A percentile compares a stretch with the other conserved stretches of the same genome.
Evolutionary conservation across 2,797 vertebrate genomes (phyloP).

Genomic region (Chrysocyon brachyurus): DNA sequence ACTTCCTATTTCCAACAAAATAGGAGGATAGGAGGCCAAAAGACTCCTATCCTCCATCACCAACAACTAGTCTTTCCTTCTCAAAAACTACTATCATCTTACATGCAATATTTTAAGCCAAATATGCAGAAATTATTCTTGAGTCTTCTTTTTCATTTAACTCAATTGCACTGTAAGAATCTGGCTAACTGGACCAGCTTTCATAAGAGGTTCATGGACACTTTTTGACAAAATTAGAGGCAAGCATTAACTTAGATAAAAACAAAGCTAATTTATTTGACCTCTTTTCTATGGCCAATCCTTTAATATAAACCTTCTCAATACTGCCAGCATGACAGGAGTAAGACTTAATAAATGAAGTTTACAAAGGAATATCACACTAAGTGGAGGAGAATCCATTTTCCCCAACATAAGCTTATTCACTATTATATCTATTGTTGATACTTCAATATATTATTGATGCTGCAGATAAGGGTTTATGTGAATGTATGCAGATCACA

Average conservation of each 20-base stretch:
- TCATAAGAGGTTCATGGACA: background rate
- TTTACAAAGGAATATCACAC: background rate
- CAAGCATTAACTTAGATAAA: background rate
- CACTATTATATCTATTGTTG: background rate
- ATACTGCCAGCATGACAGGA: background rate
- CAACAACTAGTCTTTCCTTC: background rate
- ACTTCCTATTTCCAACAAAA: background rate
- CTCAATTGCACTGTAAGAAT: background rate
- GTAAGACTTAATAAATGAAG: background rate
- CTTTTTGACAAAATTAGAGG: background rate
- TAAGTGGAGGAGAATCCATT: background rate
- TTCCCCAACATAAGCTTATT: background rate
- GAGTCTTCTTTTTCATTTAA: background rate
- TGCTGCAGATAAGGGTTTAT: background rate
- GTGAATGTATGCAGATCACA: background rate
- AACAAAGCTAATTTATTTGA: background rate
- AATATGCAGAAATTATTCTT: background rate
- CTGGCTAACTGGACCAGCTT: background rate
- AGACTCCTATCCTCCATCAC: background rate
- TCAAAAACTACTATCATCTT: background rate
- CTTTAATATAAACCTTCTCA: background rate
- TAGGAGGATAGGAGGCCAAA: too few relatives aligned
- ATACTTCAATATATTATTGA: background rate
- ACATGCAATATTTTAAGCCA: background rate
- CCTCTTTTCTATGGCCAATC: background rate